These are phyloP conservation scores for Trimorus sp. DNA, from an alignment of 2,888 invertebrate species.

Conservation along the genomic window DNA sequence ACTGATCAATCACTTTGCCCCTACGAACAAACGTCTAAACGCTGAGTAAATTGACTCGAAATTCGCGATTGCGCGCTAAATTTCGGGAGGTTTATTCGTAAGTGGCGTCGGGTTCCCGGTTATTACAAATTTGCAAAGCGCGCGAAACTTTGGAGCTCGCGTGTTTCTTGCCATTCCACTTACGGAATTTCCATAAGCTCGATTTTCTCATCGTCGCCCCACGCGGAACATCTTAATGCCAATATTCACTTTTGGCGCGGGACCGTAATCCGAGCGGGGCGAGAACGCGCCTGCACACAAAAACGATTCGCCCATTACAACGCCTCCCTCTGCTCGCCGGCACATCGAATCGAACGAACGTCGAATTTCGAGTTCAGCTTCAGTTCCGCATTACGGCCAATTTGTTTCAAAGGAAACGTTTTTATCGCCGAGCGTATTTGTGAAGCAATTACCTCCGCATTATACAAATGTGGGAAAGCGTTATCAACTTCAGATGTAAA, in stretches of 20 bases:
- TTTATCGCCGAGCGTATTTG: too few species aligned
- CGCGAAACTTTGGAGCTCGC: constrained; percentile 19
- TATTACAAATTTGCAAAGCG: constrained; percentile 30
- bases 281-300: constrained; percentile 37
- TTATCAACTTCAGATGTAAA: too few species aligned
- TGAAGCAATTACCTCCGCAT: too few species aligned
- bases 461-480: too few species aligned
- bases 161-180: constrained; percentile 28
- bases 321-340: too few species aligned
- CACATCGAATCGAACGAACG: too few species aligned
- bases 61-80: constrained; percentile 14
- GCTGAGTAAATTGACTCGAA: constrained; percentile 32
- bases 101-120: constrained; percentile 24
- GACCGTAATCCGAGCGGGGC: constrained; percentile 36
- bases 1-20: too few species aligned
- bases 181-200: constrained; percentile 49
- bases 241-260: constrained; percentile 42
- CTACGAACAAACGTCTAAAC: not conserved
- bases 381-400: too few species aligned
- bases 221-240: constrained; percentile 37
- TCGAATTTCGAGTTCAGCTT: too few species aligned
- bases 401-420: not conserved
- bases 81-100: constrained; percentile 32
- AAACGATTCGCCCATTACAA: constrained; percentile 29
- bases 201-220: constrained; percentile 48